A percentile compares a stretch with the other conserved stretches of the same genome.
Conservation (phyloP, 2,888 invertebrate genomes). For the Molanna angustata region DNA sequence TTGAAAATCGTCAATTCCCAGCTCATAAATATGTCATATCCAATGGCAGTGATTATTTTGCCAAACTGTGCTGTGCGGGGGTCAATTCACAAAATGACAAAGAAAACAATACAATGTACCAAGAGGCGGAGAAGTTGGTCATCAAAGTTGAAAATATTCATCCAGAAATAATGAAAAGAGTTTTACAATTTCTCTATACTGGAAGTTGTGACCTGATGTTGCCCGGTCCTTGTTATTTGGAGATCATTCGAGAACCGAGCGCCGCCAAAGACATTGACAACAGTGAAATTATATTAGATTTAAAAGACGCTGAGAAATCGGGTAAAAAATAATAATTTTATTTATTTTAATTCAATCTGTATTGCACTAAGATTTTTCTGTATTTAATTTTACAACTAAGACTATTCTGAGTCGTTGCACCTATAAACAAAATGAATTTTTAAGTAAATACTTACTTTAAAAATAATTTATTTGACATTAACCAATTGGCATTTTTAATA, state of each 20-base stretch:
- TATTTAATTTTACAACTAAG: too few relatives aligned
- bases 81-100: slow-evolving; percentile 35
- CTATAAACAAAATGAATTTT: too few relatives aligned
- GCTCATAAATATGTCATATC: slow-evolving; percentile 74
- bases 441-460: too few relatives aligned
- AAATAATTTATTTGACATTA: too few relatives aligned
- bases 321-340: too few relatives aligned
- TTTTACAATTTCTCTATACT: slow-evolving; percentile 70
- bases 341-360: too few relatives aligned
- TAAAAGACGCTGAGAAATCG: slow-evolving; percentile 10
- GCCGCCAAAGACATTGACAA: slow-evolving; percentile 9
- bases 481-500: too few relatives aligned
- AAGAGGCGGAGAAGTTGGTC: slow-evolving; percentile 41
- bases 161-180: slow-evolving; percentile 66
- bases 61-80: slow-evolving; percentile 49
- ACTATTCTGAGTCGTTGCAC: too few relatives aligned
- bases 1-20: slow-evolving; percentile 59
- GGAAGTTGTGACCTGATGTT: slow-evolving; percentile 61
- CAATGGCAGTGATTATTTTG: slow-evolving; percentile 60
- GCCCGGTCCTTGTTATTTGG: slow-evolving; percentile 50
- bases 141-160: slow-evolving; percentile 55
- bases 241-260: slow-evolving; percentile 43
- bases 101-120: slow-evolving; percentile 38
- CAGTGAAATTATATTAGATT: slow-evolving; percentile 3
- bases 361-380: too few relatives aligned